Percentiles rank a stretch among this genome's conserved stretches.
These are phyloP conservation scores for Heteromyza rotundicornis DNA, from an alignment of 2,888 invertebrate genomes.

Conservation along the genomic window DNA sequence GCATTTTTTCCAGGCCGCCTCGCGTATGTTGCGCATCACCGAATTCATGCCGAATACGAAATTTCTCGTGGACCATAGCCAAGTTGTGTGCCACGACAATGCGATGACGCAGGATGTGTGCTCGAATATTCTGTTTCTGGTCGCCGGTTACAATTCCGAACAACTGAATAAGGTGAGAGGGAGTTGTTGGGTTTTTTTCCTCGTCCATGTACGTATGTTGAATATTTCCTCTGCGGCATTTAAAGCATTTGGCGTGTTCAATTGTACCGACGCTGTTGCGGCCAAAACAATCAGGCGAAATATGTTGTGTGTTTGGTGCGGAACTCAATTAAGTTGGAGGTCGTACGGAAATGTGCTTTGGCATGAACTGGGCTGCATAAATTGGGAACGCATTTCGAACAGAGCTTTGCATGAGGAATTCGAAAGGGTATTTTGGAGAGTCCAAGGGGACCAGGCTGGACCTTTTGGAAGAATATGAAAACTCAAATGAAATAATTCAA, in stretches of 20 bases:
- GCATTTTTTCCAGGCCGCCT: conserved; percentile 49
- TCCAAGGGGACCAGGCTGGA: too few relatives aligned
- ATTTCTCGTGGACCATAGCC: conserved; percentile 59
- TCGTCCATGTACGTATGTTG: too few relatives aligned
- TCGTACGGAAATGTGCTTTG: too few relatives aligned
- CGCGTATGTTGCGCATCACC: conserved; percentile 59
- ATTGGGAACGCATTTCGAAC: too few relatives aligned
- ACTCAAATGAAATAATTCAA: too few relatives aligned
- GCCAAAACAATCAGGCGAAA: not conserved
- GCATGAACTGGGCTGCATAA: too few relatives aligned
- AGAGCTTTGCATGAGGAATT: too few relatives aligned
- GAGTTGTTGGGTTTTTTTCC: too few relatives aligned
- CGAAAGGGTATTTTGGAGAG: too few relatives aligned
- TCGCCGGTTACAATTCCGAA: conserved; percentile 67
- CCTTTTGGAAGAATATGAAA: too few relatives aligned
- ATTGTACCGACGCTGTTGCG: not conserved
- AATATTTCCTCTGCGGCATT: not conserved
- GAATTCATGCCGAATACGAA: conserved; percentile 61
- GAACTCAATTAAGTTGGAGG: too few relatives aligned
- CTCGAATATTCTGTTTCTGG: conserved; percentile 67
- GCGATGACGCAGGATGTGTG: conserved; percentile 66
- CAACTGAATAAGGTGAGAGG: conserved; percentile 70
- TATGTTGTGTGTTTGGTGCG: not conserved
- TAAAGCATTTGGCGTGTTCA: not conserved
- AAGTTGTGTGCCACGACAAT: conserved; percentile 64